Conservation (phyloP, 2,113 vertebrate genomes). For the Danionella cerebrum region DNA sequence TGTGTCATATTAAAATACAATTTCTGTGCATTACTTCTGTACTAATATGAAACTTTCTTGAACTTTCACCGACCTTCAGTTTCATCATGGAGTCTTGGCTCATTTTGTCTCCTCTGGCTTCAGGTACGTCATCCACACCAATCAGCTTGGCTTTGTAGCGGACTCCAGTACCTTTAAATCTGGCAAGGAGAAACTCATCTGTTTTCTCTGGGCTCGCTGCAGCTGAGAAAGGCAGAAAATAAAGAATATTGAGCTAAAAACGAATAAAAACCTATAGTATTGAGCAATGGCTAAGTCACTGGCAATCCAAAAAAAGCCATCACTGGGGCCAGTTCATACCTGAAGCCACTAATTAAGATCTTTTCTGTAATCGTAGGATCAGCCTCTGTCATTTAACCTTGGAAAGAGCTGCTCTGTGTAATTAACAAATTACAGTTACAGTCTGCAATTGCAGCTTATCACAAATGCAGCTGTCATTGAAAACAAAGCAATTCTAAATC, state of each 20-base stretch:
- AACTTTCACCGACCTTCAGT: slow-evolving; percentile 73
- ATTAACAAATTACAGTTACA: slow-evolving; percentile 6
- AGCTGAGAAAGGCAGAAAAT: slow-evolving; percentile 1
- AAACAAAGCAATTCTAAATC: slow-evolving; percentile 8
- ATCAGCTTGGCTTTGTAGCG: slow-evolving; percentile 81
- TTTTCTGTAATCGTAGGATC: slow-evolving; percentile 4
- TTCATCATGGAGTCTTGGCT: slow-evolving; percentile 97
- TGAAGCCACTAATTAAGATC: slow-evolving; percentile 7
- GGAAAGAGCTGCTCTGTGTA: neutral
- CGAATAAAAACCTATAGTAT: neutral
- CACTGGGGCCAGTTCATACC: too few relatives aligned
- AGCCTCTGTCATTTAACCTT: slow-evolving; percentile 15
- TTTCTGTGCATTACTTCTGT: too few relatives aligned
- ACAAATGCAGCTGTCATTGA: neutral
- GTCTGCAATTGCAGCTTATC: neutral
- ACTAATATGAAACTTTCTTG: neutral
- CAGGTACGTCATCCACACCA: slow-evolving; percentile 78
- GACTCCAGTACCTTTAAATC: slow-evolving; percentile 63
- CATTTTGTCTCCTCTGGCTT: slow-evolving; percentile 87
- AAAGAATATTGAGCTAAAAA: neutral
- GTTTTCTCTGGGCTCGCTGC: slow-evolving; percentile 39
- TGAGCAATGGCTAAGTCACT: neutral
- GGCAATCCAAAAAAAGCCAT: too few relatives aligned
- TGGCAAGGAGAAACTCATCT: slow-evolving; percentile 39
- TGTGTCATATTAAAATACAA: too few relatives aligned